These are phyloP conservation scores for Aethina tumida DNA, from an alignment of 1,140 invertebrate species.

Conservation along the genomic window DNA sequence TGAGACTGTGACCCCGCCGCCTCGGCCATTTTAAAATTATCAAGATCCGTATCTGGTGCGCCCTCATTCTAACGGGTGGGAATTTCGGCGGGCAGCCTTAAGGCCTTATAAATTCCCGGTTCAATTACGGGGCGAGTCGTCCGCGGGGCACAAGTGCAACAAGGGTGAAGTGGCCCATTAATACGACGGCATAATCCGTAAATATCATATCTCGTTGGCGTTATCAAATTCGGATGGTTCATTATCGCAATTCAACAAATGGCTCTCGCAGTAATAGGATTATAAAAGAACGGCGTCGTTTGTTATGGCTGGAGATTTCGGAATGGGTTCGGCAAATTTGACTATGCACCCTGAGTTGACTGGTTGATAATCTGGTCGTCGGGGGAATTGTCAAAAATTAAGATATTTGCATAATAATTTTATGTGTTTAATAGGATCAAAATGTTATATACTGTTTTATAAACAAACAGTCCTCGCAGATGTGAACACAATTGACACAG, in stretches of 20 bases:
- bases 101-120: constrained; percentile 26
- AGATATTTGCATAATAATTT: too few species aligned
- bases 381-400: neutral
- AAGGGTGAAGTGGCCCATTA: constrained; percentile 28
- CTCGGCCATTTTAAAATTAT: constrained; percentile 6
- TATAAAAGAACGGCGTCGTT: too few species aligned
- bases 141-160: constrained; percentile 22
- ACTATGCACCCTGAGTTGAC: constrained; percentile 3
- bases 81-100: constrained; percentile 18
- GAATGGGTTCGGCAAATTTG: constrained; percentile 11
- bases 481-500: too few species aligned
- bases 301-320: constrained; percentile 13
- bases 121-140: constrained; percentile 28
- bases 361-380: neutral
- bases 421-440: too few species aligned
- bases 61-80: neutral
- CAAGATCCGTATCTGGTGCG: neutral
- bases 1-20: constrained; percentile 5
- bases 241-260: constrained; percentile 34
- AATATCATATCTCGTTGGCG: constrained; percentile 30
- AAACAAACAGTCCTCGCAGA: too few species aligned
- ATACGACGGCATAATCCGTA: constrained; percentile 30
- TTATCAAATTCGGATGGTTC: constrained; percentile 34
- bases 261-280: too few species aligned
- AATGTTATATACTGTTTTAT: too few species aligned